Conservation (phyloP, 2,797 vertebrate genomes). For the Phataginus tricuspis region DNA sequence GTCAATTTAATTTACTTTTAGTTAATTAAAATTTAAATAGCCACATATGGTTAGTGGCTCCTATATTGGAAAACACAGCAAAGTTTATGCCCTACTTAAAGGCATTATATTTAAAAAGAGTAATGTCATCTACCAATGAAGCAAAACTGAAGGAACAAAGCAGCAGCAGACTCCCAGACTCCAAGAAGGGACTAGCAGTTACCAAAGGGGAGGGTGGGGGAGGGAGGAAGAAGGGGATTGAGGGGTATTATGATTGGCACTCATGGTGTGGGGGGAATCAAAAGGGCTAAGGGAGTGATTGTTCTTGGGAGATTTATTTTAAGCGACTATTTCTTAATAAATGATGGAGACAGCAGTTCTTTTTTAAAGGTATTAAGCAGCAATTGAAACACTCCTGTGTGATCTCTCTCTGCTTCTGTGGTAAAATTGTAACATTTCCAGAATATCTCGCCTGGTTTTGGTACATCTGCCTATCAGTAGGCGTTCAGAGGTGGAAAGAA, state of each 20-base stretch:
- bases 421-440: no score
- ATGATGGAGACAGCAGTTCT: not conserved
- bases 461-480: no score
- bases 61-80: not conserved
- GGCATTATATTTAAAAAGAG: not conserved
- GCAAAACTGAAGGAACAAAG: no score
- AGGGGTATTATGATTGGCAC: no score
- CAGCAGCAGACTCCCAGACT: no score
- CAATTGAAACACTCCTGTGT: not conserved
- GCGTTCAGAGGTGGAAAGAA: no score
- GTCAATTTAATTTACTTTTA: not conserved
- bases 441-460: no score
- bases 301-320: not conserved
- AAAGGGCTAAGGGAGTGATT: not conserved
- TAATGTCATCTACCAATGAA: not conserved
- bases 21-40: not conserved
- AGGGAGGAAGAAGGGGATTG: no score
- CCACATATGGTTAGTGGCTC: not conserved
- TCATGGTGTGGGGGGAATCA: no score
- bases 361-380: not conserved
- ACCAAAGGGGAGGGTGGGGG: no score
- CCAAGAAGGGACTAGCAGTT: no score
- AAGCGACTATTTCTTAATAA: not conserved
- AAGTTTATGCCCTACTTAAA: not conserved
- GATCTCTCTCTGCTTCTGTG: not conserved